A percentile compares a stretch with the other conserved stretches of the same genome.
phyloP scores from a whole-genome alignment of 2,797 vertebrate genomes.

The Forpus xanthops region DNA sequence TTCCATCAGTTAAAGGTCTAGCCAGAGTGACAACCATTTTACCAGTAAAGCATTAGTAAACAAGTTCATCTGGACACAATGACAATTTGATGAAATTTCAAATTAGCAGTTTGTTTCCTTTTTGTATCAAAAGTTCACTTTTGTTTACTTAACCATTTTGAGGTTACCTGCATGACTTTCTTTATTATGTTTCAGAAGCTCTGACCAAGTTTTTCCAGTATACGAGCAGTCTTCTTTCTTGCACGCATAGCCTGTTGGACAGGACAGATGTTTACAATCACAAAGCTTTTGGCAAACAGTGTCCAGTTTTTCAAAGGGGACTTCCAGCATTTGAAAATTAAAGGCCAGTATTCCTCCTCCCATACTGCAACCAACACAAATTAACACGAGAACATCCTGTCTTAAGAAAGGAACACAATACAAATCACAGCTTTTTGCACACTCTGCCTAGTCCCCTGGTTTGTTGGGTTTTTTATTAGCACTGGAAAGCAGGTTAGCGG shows the following conservation, averaged over 20 bases:
- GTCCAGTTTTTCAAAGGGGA: neutral
- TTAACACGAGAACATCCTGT: neutral
- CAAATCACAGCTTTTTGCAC: neutral
- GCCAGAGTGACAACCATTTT: neutral
- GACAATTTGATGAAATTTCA: neutral
- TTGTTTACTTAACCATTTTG: neutral
- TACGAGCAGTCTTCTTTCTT: constrained; percentile 81
- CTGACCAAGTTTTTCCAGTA: constrained; percentile 88
- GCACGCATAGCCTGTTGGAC: constrained; percentile 86
- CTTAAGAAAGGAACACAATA: neutral
- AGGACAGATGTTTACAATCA: neutral
- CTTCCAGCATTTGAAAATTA: neutral
- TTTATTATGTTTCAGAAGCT: constrained; percentile 83
- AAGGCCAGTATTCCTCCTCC: neutral
- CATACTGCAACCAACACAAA: fast-evolving
- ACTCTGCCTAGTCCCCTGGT: neutral
- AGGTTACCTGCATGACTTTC: constrained; percentile 82
- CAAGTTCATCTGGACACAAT: neutral
- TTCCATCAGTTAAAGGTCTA: neutral
- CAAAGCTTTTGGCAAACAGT: neutral
- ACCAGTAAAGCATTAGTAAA: neutral
- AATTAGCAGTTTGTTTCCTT: neutral
- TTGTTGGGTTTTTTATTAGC: neutral
- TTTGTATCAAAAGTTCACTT: neutral
- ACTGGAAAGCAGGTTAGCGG: neutral